Conservation (phyloP, 2,797 vertebrate genomes). For the Diceros bicornis region DNA sequence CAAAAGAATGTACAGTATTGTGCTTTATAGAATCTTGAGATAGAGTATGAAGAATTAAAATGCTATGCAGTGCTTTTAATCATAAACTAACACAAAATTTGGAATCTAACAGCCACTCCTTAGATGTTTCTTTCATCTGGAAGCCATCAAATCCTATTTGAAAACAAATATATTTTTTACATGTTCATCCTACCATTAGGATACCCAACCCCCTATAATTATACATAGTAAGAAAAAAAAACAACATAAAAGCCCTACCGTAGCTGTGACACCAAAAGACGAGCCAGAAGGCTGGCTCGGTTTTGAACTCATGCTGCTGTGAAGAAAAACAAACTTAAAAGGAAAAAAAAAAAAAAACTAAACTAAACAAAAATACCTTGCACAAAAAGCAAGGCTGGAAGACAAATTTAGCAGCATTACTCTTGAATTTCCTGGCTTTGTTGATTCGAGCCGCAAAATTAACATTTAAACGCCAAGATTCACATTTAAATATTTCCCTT, state of each 20-base stretch:
- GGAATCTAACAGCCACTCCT: neutral
- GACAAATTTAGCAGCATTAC: conserved; percentile 45
- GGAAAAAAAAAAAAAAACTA: neutral
- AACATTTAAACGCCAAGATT: neutral
- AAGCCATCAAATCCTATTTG: conserved; percentile 60
- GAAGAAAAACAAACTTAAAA: conserved; percentile 4
- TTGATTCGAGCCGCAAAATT: neutral
- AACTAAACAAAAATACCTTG: neutral
- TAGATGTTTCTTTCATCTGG: conserved; percentile 17
- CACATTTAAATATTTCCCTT: neutral
- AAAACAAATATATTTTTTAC: neutral
- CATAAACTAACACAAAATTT: conserved; percentile 43
- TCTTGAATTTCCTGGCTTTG: conserved; percentile 66
- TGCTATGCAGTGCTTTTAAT: neutral
- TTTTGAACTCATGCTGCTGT: neutral
- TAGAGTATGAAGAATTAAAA: neutral
- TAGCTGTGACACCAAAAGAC: neutral
- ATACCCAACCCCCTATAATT: neutral
- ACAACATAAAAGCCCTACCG: neutral
- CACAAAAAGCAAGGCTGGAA: neutral
- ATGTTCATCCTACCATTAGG: conserved; percentile 52
- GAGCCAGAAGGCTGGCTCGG: neutral
- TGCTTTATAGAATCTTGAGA: neutral
- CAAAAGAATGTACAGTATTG: neutral
- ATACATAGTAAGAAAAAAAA: neutral